Base-by-base conservation (phyloP, 1,140 invertebrate genomes). In the Prorops nasuta region DNA sequence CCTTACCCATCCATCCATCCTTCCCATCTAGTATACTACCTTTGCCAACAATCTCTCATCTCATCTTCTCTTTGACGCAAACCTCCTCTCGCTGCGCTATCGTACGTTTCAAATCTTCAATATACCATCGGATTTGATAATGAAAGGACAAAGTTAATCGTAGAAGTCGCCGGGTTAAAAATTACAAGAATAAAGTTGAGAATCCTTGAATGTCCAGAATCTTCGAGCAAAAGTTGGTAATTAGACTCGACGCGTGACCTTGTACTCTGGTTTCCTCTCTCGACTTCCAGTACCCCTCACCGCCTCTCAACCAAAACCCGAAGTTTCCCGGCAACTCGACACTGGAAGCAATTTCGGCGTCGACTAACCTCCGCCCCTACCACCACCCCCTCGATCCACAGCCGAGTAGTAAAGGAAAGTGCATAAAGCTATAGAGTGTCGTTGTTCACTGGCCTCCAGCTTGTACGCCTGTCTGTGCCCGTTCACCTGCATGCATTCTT, bases 271-370 rank as follows among this genome's bases (percentile, higher is more conserved):
- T 59, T 70, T 55, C 60, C 58, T 63, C 63, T 61, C 49, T 64
- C 58, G 46, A 40, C 56, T 43, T 38, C 22, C 52, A 41, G 15
- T 17, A 3, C 16, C 40, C 53, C 43, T 64, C 54, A 50, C 39
- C 45, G 28, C 36, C 49, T 59, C 49, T 32, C 24, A n/a, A 35
- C 43, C 34, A 70, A 72, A 72, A 72, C 65, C 67, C 70, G 62
- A 74, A 74, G 70, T 74, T 76, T 72, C 59, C 64, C 63, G 64
- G 64, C 66, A 72, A 67, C 68, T 70, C 66, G 56, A 67, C 67
- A 67, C 71, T 69, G 71, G 60, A 73, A 75, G 74, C 74, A 75
- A 76, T 76, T 76, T 76, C 67, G 74, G 72, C 64, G 62, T 54
- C 56, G 61, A 60, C 50, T 45, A 54, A 57, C 47, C 31, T 14